Percentiles rank a stretch among this genome's conserved stretches.
Conservation (phyloP, 2,888 invertebrate genomes). For the Drosophila anceps region DNA sequence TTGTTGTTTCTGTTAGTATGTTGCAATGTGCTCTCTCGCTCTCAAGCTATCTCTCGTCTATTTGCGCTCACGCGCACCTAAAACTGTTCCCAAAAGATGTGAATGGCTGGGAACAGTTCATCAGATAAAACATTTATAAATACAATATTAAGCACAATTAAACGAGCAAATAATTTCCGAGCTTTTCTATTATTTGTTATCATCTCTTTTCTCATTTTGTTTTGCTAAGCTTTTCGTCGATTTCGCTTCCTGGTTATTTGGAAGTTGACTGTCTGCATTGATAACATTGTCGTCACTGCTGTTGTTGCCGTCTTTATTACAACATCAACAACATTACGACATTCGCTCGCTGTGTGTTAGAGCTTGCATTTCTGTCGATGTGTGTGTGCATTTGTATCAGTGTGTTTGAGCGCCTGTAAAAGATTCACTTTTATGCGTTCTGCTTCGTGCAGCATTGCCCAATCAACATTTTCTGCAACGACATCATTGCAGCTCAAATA, state of each 20-base stretch:
- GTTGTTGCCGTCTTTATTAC: slow-evolving; percentile 68
- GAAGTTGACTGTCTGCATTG: slow-evolving; percentile 54
- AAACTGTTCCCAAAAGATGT: slow-evolving; percentile 59
- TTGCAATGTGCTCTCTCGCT: slow-evolving; percentile 62
- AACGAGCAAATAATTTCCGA: slow-evolving; percentile 43
- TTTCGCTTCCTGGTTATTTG: slow-evolving; percentile 69
- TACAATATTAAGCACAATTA: slow-evolving; percentile 58
- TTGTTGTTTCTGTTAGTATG: slow-evolving; percentile 63
- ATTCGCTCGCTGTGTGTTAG: slow-evolving; percentile 62
- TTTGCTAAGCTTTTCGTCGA: slow-evolving; percentile 70
- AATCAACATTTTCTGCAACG: slow-evolving; percentile 43
- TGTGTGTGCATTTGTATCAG: slow-evolving; percentile 37
- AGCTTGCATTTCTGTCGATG: slow-evolving; percentile 53
- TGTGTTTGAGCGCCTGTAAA: slow-evolving; percentile 43
- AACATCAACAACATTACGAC: slow-evolving; percentile 79
- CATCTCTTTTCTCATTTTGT: slow-evolving; percentile 52
- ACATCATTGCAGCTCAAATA: not conserved
- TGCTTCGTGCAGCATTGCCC: slow-evolving; percentile 43
- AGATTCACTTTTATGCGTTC: slow-evolving; percentile 75
- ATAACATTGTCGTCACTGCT: slow-evolving; percentile 59
- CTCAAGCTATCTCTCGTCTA: slow-evolving; percentile 28
- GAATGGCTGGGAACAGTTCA: slow-evolving; percentile 63
- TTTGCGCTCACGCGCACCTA: slow-evolving; percentile 52
- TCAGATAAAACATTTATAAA: slow-evolving; percentile 34
- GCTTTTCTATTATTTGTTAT: slow-evolving; percentile 39